Evolutionary conservation across 2,113 vertebrate genomes (phyloP).

Genomic region (Dendrocopos noguchii): DNA sequence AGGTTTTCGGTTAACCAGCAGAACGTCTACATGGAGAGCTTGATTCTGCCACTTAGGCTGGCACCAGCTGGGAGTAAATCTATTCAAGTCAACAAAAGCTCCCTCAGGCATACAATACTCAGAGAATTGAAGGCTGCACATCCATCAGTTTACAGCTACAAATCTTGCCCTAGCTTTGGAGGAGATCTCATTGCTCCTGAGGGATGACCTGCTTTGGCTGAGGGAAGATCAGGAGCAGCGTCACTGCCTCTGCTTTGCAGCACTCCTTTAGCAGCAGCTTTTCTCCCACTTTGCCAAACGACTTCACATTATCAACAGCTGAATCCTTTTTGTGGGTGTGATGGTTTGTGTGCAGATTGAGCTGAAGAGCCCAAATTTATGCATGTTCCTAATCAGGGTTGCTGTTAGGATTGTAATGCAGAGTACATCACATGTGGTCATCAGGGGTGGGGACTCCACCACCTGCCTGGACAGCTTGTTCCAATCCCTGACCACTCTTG

Average conservation of each 20-base stretch:
- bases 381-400: too few species aligned
- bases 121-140: conserved; percentile 5
- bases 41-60: conserved; percentile 16
- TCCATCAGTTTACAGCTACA: conserved; percentile 18
- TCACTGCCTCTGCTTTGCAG: neutral
- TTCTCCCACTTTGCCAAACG: neutral
- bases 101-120: neutral
- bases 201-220: neutral
- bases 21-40: neutral
- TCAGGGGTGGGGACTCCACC: too few species aligned
- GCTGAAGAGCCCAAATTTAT: too few species aligned
- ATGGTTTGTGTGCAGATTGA: too few species aligned
- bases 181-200: conserved; percentile 26
- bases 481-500: too few species aligned
- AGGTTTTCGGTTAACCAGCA: conserved; percentile 31
- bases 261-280: neutral
- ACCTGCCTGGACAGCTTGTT: too few species aligned
- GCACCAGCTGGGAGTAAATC: conserved; percentile 22
- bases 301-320: too few species aligned
- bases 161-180: conserved; percentile 4
- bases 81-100: conserved; percentile 24
- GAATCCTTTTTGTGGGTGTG: too few species aligned
- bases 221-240: neutral
- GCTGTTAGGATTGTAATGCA: too few species aligned
- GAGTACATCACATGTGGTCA: too few species aligned